These are phyloP conservation scores for Octopus sinensis DNA, from an alignment of 1,140 invertebrate species.

Conservation along the genomic window DNA sequence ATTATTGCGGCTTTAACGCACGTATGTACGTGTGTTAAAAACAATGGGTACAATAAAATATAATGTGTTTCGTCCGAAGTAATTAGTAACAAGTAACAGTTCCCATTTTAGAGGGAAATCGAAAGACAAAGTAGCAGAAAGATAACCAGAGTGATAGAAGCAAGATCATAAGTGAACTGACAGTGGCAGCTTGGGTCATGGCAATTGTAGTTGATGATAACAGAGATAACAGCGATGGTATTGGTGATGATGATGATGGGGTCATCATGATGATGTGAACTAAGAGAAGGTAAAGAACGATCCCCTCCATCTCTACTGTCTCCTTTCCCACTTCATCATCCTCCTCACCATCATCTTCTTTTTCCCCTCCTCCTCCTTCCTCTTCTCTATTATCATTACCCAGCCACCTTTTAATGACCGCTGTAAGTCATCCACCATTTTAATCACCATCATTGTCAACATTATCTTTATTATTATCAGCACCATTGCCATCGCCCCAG, in stretches of 20 bases:
- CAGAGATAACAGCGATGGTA: too few species aligned
- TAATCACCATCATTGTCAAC: background rate
- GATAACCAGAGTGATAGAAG: background rate
- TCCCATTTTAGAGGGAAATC: background rate
- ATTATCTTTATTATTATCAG: background rate
- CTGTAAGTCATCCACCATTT: background rate
- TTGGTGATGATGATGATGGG: background rate
- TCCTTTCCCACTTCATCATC: background rate
- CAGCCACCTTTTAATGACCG: background rate
- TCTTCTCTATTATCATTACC: background rate
- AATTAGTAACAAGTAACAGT: background rate
- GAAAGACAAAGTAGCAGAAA: background rate
- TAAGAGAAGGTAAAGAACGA: background rate
- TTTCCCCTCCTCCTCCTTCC: background rate
- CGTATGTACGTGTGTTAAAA: background rate
- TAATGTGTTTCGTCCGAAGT: background rate
- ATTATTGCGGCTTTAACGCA: background rate
- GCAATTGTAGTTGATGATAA: too few species aligned
- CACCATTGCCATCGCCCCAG: background rate
- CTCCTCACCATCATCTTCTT: background rate
- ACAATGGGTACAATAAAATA: background rate
- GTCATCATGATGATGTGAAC: background rate
- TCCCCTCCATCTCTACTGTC: background rate
- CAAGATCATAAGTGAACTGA: background rate
- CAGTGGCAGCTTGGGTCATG: background rate